Conservation (phyloP, 2,888 invertebrate genomes). For the Idaea straminata region DNA sequence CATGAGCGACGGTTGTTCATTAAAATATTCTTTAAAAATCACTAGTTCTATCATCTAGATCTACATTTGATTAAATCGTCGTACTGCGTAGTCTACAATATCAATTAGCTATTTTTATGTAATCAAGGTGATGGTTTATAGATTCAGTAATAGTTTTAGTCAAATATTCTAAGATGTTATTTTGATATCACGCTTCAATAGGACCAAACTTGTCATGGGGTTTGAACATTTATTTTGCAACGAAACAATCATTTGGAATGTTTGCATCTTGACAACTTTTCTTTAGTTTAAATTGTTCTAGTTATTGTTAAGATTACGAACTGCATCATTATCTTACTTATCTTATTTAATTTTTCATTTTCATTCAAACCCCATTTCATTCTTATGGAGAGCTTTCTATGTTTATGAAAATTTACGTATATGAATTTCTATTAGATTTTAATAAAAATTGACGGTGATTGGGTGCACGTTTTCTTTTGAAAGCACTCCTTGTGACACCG, state of each 20-base stretch:
- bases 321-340: constrained; percentile 59
- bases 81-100: constrained; percentile 12
- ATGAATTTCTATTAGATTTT: constrained; percentile 31
- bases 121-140: constrained; percentile 50
- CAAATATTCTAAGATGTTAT: constrained; percentile 20
- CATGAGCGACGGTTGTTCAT: constrained; percentile 39
- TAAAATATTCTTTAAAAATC: constrained; percentile 11
- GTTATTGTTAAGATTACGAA: constrained; percentile 53
- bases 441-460: constrained; percentile 55
- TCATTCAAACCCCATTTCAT: constrained; percentile 80
- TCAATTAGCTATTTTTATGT: constrained; percentile 25
- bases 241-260: constrained; percentile 71
- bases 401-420: constrained; percentile 31
- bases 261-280: constrained; percentile 81
- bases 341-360: constrained; percentile 50
- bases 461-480: constrained; percentile 74
- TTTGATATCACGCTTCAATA: constrained; percentile 45
- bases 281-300: constrained; percentile 53
- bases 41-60: constrained; percentile 15
- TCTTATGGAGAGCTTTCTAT: constrained; percentile 70
- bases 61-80: constrained; percentile 28
- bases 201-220: constrained; percentile 70
- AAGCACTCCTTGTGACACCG: constrained; percentile 72
- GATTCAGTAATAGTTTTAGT: constrained; percentile 14
- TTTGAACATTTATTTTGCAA: constrained; percentile 75